phyloP scores from a whole-genome alignment of 2,888 invertebrate genomes.

The Dinocampus coccinellae region DNA sequence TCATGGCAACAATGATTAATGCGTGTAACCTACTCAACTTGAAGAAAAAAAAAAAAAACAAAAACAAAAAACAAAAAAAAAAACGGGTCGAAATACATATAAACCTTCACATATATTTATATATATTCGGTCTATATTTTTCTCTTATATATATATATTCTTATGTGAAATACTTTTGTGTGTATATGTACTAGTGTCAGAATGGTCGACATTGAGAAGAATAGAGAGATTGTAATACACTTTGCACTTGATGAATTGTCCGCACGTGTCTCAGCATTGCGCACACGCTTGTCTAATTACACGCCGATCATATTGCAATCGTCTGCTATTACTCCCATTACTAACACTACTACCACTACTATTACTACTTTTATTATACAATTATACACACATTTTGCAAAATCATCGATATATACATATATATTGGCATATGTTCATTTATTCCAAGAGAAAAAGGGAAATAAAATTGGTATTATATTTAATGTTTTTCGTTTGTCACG shows the following conservation, averaged over 20 bases:
- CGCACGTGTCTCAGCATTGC: slow-evolving; percentile 63
- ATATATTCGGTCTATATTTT: background rate
- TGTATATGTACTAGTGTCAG: background rate
- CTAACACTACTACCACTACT: background rate
- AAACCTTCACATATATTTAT: background rate
- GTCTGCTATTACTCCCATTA: background rate
- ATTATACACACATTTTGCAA: background rate
- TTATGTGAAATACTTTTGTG: slow-evolving; percentile 52
- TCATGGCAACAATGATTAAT: slow-evolving; percentile 30
- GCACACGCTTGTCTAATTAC: slow-evolving; percentile 67
- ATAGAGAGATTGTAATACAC: background rate
- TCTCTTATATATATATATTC: background rate
- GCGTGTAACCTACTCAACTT: slow-evolving; percentile 18
- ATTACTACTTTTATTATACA: background rate
- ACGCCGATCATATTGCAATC: slow-evolving; percentile 60
- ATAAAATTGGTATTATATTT: background rate
- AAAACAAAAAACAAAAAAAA: too few relatives aligned
- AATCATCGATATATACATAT: slow-evolving; percentile 5
- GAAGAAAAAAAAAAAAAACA: too few relatives aligned
- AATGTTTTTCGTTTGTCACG: background rate
- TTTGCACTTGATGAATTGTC: slow-evolving; percentile 66
- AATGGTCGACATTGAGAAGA: slow-evolving; percentile 34
- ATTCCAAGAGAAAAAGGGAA: slow-evolving; percentile 1
- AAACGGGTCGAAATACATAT: slow-evolving; percentile 19
- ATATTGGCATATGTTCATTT: background rate